A percentile compares a stretch with the other conserved stretches of the same genome.
phyloP scores from a whole-genome alignment of 1,140 invertebrate genomes.

The Lasioglossum baleicum region DNA sequence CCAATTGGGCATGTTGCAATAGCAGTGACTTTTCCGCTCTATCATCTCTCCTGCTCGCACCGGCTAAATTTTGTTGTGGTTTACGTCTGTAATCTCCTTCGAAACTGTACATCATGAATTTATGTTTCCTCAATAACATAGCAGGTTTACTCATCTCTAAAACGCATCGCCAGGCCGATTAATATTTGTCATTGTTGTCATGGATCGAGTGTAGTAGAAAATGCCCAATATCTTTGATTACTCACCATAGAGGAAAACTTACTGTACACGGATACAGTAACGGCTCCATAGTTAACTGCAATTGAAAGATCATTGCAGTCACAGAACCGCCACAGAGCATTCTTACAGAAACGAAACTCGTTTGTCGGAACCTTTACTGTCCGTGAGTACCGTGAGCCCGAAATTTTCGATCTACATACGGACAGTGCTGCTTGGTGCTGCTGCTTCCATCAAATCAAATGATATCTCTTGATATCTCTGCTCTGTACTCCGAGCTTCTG shows the following conservation, averaged over 20 bases:
- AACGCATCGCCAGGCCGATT: neutral
- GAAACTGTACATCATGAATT: conserved; percentile 87
- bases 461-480: no score
- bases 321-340: no score
- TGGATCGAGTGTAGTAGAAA: neutral
- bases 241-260: neutral
- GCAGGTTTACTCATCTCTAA: conserved; percentile 20
- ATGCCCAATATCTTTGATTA: neutral
- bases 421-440: no score
- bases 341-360: no score
- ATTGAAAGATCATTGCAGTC: no score
- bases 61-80: conserved; percentile 94
- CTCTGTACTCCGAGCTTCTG: no score
- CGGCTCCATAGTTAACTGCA: no score
- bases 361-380: no score
- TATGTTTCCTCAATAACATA: conserved; percentile 29
- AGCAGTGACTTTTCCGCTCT: conserved; percentile 84
- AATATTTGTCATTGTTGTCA: neutral
- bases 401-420: no score
- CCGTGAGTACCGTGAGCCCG: no score
- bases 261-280: neutral
- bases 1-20: conserved; percentile 88
- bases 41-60: conserved; percentile 88
- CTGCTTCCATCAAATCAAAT: no score
- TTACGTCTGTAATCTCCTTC: conserved; percentile 94